A percentile compares a stretch with the other conserved stretches of the same genome.
These are phyloP conservation scores for Actinostola sp. DNA, from an alignment of 92 coral and sea anemone genomes.

Conservation along the genomic window DNA sequence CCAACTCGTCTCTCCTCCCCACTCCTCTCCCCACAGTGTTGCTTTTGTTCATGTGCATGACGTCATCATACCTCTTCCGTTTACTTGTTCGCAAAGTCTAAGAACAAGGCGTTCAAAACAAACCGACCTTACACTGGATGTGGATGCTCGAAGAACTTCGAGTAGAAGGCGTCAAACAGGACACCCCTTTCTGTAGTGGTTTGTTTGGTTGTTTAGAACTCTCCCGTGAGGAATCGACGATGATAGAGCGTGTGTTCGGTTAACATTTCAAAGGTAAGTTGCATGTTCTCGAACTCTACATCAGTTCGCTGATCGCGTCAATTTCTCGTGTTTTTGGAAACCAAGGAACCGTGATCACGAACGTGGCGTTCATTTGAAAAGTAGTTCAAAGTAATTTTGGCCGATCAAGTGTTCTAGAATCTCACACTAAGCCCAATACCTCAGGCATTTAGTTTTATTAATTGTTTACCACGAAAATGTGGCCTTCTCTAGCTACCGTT, in stretches of 20 bases:
- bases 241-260: constrained; percentile 10
- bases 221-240: not conserved
- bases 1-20: no score
- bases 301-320: constrained; percentile 14
- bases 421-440: not conserved
- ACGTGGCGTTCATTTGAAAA: not conserved
- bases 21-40: constrained; percentile 16
- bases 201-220: constrained; percentile 6
- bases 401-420: constrained; percentile 18
- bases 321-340: constrained; percentile 5
- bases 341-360: constrained; percentile 24
- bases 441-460: constrained; percentile 13
- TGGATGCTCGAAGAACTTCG: constrained; percentile 2
- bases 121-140: constrained; percentile 9
- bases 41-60: constrained; percentile 11
- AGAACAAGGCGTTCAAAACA: constrained; percentile 44
- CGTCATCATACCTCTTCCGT: constrained; percentile 36
- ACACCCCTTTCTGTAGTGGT: not conserved
- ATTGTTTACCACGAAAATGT: constrained; percentile 26
- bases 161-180: not conserved
- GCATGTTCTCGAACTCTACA: constrained; percentile 11
- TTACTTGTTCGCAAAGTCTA: constrained; percentile 14
- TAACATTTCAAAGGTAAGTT: constrained; percentile 21
- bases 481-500: not conserved
- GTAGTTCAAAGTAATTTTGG: not conserved